Base-by-base conservation (phyloP, 2,888 invertebrate genomes). In the Dyspetes luteomarginatus region DNA sequence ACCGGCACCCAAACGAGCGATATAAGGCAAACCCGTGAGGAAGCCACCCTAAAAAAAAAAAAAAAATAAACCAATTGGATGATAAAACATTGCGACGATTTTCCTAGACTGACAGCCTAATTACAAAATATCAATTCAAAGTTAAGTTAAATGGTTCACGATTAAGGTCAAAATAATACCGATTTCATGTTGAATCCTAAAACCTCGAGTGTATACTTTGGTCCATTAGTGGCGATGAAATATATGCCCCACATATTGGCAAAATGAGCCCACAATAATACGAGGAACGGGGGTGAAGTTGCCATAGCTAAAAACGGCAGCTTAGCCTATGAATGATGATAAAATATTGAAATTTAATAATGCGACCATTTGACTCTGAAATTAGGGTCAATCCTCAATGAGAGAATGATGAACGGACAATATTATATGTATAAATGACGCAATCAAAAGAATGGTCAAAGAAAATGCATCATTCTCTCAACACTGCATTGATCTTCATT, bases 161-260 rank as follows among this genome's bases (percentile, higher is more conserved):
- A 9, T 36, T 3, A 22, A 52, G n/a, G 28, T 12, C 5, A 41
- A 19, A 60, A 7, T 62, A 43, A 30, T 83, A 91, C 91, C 69
- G 90, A 90, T 87, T 95, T 93, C 78, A 96, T 91, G 86, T 96
- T 94, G 86, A 96, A 96, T 15, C 96, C 96, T 62, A 97, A 92
- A 7, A 96, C 94, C 87, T 95, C 95, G 58, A 96, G 94, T 85
- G 96, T 94, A 89, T 95, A 97, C 86, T 95, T 96, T 0, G 96
- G 96, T 3, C 96, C 96, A 50, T 95, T 96, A 0, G 96, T 96
- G 90, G 96, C 94, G 65, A 96, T 93, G 88, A 97, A 96, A 88
- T 95, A 96, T 62, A 97, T 92, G 2, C 96, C 97, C 96, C 97
- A 97, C 89, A 96, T 93, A 86, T 96, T 96, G 28, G 96, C 96